These are phyloP conservation scores for Maconellicoccus hirsutus DNA, from an alignment of 1,140 invertebrate genomes.

Conservation along the genomic window DNA sequence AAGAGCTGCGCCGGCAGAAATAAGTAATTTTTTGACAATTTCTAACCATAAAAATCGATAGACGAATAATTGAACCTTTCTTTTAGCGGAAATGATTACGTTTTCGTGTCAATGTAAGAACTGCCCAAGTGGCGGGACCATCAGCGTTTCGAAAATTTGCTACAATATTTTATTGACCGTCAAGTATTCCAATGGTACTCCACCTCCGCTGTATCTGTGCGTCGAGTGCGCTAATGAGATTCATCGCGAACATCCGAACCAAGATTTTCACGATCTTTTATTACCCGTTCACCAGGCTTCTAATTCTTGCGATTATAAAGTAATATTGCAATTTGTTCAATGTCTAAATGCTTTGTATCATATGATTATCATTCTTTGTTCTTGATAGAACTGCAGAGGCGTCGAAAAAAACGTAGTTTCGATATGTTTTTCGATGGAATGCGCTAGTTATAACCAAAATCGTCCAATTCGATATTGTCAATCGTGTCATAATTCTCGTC, in stretches of 20 bases:
- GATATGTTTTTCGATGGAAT: slow-evolving; percentile 94
- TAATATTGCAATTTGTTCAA: slow-evolving; percentile 38
- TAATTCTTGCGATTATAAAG: slow-evolving; percentile 94
- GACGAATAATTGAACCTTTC: too few relatives aligned
- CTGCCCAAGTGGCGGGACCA: slow-evolving; percentile 68
- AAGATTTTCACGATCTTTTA: slow-evolving; percentile 80
- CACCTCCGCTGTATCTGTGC: slow-evolving; percentile 90
- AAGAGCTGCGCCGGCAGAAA: slow-evolving; percentile 74
- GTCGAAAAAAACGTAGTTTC: slow-evolving; percentile 23
- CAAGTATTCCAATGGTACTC: slow-evolving; percentile 66
- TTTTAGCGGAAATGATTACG: slow-evolving; percentile 37
- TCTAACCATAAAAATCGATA: neutral
- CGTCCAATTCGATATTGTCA: slow-evolving; percentile 88
- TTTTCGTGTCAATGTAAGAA: slow-evolving; percentile 75
- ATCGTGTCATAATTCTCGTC: slow-evolving; percentile 78
- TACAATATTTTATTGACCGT: slow-evolving; percentile 77
- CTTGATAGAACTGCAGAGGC: slow-evolving; percentile 16
- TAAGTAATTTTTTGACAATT: slow-evolving; percentile 47
- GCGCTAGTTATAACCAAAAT: slow-evolving; percentile 89
- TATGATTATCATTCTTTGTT: neutral
- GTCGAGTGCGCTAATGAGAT: slow-evolving; percentile 93
- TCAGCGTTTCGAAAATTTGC: slow-evolving; percentile 83
- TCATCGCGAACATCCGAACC: slow-evolving; percentile 64
- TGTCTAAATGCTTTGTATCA: too few relatives aligned
- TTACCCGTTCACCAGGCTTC: slow-evolving; percentile 91